Evolutionary conservation across 2,797 vertebrate genomes (phyloP).

Genomic region (Artibeus jamaicensis): DNA sequence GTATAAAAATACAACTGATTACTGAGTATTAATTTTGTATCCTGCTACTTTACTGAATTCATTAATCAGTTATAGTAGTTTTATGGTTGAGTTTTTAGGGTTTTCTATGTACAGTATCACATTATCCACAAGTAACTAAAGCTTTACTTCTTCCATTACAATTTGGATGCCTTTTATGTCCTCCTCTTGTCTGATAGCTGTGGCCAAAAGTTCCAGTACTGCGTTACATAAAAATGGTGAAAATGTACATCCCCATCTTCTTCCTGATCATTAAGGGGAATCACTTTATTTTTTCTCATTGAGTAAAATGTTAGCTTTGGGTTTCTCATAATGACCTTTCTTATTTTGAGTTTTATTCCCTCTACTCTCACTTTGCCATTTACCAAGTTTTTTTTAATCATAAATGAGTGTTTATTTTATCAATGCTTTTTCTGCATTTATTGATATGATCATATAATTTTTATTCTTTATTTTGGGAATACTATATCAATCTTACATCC

Average conservation of each 20-base stretch:
- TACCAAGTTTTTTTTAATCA: too few species aligned
- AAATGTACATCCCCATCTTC: too few species aligned
- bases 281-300: too few species aligned
- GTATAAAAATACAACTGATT: background rate
- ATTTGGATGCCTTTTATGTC: background rate
- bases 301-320: too few species aligned
- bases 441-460: background rate
- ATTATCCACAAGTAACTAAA: background rate
- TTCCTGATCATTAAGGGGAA: too few species aligned
- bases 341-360: too few species aligned
- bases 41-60: background rate
- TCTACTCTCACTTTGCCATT: too few species aligned
- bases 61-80: background rate
- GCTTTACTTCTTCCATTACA: background rate
- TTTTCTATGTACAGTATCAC: background rate
- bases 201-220: too few species aligned
- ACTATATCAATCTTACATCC: background rate
- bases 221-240: too few species aligned
- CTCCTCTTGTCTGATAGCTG: too few species aligned
- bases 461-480: background rate
- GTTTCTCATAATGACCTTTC: too few species aligned
- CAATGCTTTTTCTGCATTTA: background rate
- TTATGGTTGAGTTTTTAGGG: background rate
- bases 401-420: background rate
- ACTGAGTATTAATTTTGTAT: background rate